Evolutionary conservation across 2,888 invertebrate species (phyloP), one percentile per base, ranked within the genome.

Genomic region (Cosmia trapezina): DNA sequence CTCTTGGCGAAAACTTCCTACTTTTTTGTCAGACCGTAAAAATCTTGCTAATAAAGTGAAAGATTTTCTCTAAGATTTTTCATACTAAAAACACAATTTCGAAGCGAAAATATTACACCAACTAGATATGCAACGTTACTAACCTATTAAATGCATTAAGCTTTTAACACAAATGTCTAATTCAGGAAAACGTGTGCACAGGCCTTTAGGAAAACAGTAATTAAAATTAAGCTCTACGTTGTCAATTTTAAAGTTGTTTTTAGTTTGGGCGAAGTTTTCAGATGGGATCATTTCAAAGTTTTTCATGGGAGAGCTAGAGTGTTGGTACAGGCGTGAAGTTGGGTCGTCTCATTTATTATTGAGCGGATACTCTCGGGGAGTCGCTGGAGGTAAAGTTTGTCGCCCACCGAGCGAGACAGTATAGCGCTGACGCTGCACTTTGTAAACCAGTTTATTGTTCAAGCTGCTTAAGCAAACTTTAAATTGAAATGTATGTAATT

Each of bases 291-390:
- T 92, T 91, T 87, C 84, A 85, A 92, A 91, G 90, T 93, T 91
- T 91, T 92, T 89, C 89, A 87, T 88, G 86, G 89, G 87, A 89
- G 88, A 91, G 91, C 92, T 91, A 89, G 89, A 92, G 94, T 94
- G 95, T 93, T 91, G 91, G 94, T 89, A 88, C 88, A 89, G 92
- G 94, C 92, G 93, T 89, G 91, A 95, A 95, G 95, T 95, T 94
- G 91, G 93, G 91, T 93, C 93, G 91, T 93, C 94, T 94, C 94
- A 95, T 96, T 94, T 96, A 96, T 95, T 96, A 96, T 96, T 96
- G 92, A 96, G 88, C 87, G 91, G 90, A 93, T 94, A 93, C 91
- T 93, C 90, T 90, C 88, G 85, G 89, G 88, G 89, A 91, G 89
- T 89, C 89, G 84, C 81, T 70, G 79, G 84, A 87, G 85, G 84